These are phyloP conservation scores for Heliangelus exortis DNA, from an alignment of 2,797 vertebrate genomes.

Conservation along the genomic window DNA sequence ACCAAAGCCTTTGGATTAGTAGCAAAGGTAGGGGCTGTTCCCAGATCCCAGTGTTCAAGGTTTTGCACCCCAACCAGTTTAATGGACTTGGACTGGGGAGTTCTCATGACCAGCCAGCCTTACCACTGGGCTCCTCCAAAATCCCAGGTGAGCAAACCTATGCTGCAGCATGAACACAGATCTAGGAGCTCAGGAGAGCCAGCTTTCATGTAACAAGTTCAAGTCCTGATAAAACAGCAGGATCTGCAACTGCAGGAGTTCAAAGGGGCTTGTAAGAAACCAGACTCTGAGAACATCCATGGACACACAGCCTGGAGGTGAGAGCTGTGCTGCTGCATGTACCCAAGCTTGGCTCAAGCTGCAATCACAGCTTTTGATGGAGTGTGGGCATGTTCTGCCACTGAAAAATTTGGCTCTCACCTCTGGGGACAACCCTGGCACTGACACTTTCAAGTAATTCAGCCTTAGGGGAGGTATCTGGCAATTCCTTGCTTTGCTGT, in stretches of 20 bases:
- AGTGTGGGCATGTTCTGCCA: background rate
- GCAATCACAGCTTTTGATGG: background rate
- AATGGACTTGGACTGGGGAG: no score
- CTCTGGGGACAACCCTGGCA: background rate
- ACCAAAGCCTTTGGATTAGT: background rate
- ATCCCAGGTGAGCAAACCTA: fast-evolving
- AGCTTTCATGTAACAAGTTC: background rate
- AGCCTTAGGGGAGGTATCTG: background rate
- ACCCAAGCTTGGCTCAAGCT: background rate
- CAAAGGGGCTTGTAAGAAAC: background rate
- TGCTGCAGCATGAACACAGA: fast-evolving
- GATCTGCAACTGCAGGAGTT: background rate
- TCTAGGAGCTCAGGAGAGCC: background rate
- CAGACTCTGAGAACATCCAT: background rate
- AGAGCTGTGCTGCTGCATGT: background rate
- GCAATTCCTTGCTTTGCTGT: background rate
- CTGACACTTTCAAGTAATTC: background rate
- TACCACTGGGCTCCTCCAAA: background rate
- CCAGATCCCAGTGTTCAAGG: fast-evolving
- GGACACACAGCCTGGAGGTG: background rate
- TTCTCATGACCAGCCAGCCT: no score
- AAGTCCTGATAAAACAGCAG: background rate
- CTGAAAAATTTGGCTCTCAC: background rate
- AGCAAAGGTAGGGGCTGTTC: background rate
- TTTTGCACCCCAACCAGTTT: no score